phyloP scores from a whole-genome alignment of 1,140 invertebrate species.

The Drosophila triauraria region DNA sequence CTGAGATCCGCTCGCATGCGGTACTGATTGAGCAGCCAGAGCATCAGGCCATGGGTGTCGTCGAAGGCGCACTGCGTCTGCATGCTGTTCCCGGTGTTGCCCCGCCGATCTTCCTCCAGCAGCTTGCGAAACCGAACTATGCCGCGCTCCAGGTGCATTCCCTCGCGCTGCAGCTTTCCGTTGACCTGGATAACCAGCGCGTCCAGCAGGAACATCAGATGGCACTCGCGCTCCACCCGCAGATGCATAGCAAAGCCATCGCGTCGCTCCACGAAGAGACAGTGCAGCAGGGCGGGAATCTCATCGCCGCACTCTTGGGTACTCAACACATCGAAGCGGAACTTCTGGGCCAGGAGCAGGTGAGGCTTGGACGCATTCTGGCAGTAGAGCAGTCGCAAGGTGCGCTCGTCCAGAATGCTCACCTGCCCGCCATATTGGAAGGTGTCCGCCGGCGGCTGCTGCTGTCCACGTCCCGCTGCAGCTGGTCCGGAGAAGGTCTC shows the following conservation, averaged over 20 bases:
- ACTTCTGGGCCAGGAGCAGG: conserved; percentile 46
- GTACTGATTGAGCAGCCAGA: conserved; percentile 52
- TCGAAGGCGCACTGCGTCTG: conserved; percentile 30
- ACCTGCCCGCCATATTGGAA: conserved; percentile 50
- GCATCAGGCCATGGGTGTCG: conserved; percentile 28
- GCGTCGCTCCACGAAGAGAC: conserved; percentile 30
- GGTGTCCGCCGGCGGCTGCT: background rate
- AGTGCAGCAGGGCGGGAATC: conserved; percentile 25
- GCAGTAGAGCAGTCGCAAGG: conserved; percentile 38
- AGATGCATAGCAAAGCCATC: conserved; percentile 44
- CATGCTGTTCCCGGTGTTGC: background rate
- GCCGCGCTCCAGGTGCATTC: conserved; percentile 26
- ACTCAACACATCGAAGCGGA: conserved; percentile 40
- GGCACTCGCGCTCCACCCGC: conserved; percentile 21
- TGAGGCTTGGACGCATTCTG: conserved; percentile 40
- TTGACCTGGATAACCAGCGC: conserved; percentile 37
- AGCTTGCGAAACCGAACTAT: conserved; percentile 35
- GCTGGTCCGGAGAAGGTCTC: background rate
- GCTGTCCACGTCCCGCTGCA: background rate
- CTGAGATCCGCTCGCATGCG: conserved; percentile 25
- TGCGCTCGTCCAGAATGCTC: conserved; percentile 38
- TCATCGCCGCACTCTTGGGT: conserved; percentile 19
- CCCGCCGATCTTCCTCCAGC: conserved; percentile 17
- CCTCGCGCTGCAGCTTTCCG: conserved; percentile 25
- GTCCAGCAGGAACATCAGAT: conserved; percentile 55